These are phyloP conservation scores for Eleutherodactylus coqui DNA, from an alignment of 2,797 vertebrate species.

Conservation along the genomic window DNA sequence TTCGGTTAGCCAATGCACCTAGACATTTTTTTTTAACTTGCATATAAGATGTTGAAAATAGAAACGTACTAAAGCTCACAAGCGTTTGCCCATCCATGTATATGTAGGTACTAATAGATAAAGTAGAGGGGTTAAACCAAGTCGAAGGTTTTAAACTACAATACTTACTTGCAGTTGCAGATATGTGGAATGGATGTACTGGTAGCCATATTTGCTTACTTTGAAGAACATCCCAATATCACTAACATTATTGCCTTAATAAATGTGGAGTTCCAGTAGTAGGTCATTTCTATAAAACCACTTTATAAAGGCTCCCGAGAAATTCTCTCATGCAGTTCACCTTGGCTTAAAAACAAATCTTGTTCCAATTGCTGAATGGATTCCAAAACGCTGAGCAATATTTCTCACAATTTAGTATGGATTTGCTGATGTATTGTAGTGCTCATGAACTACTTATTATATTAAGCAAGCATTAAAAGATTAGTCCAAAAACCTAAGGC, in stretches of 20 bases:
- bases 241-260: too few species aligned
- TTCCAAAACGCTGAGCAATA: conserved; percentile 53
- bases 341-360: conserved; percentile 28
- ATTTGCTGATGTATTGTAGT: conserved; percentile 45
- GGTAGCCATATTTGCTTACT: too few species aligned
- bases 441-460: conserved; percentile 50
- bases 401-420: conserved; percentile 46
- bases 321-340: background rate
- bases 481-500: conserved; percentile 30
- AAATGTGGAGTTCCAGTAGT: too few species aligned
- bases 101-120: too few species aligned
- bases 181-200: too few species aligned
- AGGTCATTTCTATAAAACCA: too few species aligned
- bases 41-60: background rate
- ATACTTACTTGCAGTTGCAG: too few species aligned
- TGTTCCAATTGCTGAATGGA: conserved; percentile 43
- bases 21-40: background rate
- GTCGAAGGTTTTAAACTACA: too few species aligned
- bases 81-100: too few species aligned
- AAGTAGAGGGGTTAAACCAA: too few species aligned
- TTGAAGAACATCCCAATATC: background rate
- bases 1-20: background rate
- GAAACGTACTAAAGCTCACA: background rate
- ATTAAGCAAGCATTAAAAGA: conserved; percentile 58
- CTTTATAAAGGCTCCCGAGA: background rate